Conservation (phyloP, 2,113 vertebrate genomes). For the Emydocephalus ijimae region DNA sequence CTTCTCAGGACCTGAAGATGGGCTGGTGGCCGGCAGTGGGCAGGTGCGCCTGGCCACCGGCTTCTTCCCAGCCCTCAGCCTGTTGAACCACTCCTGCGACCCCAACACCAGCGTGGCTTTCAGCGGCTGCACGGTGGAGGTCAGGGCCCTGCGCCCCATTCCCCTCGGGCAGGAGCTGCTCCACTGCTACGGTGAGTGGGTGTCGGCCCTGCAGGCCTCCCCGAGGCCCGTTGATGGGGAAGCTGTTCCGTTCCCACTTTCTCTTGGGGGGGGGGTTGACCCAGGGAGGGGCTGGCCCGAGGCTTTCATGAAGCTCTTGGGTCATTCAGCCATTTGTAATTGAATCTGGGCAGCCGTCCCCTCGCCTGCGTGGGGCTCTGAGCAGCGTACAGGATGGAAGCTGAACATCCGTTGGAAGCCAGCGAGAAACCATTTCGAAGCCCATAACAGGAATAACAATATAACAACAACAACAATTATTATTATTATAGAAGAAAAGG, state of each 20-base stretch:
- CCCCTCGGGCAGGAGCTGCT: constrained; percentile 81
- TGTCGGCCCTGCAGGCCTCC: not conserved
- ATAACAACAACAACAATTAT: too few species aligned
- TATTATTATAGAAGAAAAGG: too few species aligned
- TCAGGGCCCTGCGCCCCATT: constrained; percentile 77
- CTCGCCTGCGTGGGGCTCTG: not conserved
- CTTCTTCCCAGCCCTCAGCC: constrained; percentile 86
- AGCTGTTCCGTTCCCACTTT: not conserved
- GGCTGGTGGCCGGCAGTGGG: constrained; percentile 66
- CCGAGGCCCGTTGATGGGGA: too few species aligned
- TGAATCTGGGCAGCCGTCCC: too few species aligned
- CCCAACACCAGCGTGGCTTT: constrained; percentile 89
- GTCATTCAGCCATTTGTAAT: not conserved
- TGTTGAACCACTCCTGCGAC: constrained; percentile 91
- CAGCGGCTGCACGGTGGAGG: constrained; percentile 61
- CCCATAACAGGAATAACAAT: not conserved
- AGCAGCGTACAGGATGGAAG: fast-evolving
- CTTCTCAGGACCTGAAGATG: constrained; percentile 55
- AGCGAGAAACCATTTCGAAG: not conserved
- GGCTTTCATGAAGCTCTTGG: not conserved
- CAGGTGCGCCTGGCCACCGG: constrained; percentile 85
- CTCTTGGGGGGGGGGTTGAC: not conserved
- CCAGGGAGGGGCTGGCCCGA: not conserved
- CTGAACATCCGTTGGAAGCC: not conserved
- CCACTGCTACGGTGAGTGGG: constrained; percentile 88